phyloP scores from a whole-genome alignment of 2,113 vertebrate species.

The Nyctereutes procyonoides region DNA sequence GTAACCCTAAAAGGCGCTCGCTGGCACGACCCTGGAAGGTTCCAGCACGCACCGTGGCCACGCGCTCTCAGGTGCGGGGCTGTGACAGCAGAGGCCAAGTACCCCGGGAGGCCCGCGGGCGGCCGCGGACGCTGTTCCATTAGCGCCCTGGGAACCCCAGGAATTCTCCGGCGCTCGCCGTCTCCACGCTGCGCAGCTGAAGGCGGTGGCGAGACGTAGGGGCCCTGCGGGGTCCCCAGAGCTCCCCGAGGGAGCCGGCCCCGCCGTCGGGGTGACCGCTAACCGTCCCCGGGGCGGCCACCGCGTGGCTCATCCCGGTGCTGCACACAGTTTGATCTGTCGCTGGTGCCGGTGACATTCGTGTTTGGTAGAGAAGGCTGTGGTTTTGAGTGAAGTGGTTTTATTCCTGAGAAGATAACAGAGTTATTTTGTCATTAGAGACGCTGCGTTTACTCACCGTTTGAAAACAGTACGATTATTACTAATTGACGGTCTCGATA shows the following conservation, averaged over 20 bases:
- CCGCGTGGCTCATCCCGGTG: constrained; percentile 42
- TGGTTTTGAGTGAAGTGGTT: constrained; percentile 27
- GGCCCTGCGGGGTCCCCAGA: neutral
- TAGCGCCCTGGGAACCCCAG: neutral
- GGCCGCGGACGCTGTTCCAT: no score
- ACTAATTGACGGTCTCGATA: neutral
- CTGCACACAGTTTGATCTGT: neutral
- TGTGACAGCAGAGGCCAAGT: neutral
- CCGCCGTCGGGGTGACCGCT: neutral
- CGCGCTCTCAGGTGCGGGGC: neutral
- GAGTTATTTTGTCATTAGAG: neutral
- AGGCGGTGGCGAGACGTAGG: constrained; percentile 67
- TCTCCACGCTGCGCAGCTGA: constrained; percentile 30
- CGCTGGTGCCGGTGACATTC: constrained; percentile 14
- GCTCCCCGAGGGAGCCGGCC: no score
- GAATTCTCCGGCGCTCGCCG: constrained; percentile 48
- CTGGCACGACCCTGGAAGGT: no score
- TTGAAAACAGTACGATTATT: neutral
- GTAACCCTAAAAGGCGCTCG: neutral
- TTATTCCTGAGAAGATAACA: constrained; percentile 43
- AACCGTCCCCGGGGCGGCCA: neutral
- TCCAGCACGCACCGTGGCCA: no score
- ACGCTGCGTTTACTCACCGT: neutral
- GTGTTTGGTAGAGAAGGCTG: constrained; percentile 11
- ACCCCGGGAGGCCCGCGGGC: no score